These are phyloP conservation scores for Napeogenes inachia DNA, from an alignment of 2,888 invertebrate species.

Conservation along the genomic window DNA sequence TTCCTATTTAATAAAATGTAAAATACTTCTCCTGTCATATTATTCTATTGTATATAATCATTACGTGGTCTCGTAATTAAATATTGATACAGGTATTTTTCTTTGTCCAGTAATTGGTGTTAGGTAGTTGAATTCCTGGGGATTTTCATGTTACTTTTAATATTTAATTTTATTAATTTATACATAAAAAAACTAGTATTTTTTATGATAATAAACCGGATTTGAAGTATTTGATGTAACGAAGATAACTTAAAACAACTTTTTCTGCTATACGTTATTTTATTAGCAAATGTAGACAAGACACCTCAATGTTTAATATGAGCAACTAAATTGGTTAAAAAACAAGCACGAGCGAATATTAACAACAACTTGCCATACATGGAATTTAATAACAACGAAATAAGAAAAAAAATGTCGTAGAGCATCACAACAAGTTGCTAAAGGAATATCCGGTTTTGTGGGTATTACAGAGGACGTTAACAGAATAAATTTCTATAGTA, in stretches of 20 bases:
- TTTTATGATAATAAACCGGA: too few relatives aligned
- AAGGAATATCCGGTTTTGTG: constrained; percentile 59
- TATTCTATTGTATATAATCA: constrained; percentile 18
- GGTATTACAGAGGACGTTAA: constrained; percentile 56
- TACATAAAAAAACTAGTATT: too few relatives aligned
- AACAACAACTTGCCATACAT: neutral
- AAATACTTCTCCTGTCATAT: constrained; percentile 14
- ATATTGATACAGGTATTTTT: neutral
- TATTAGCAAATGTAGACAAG: neutral
- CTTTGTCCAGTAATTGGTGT: too few relatives aligned
- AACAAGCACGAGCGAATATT: neutral
- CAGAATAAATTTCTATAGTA: constrained; percentile 49
- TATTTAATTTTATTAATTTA: too few relatives aligned
- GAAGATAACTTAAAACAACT: too few relatives aligned
- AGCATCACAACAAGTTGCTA: constrained; percentile 37
- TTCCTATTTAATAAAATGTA: neutral
- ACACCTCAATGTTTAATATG: neutral
- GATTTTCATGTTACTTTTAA: too few relatives aligned
- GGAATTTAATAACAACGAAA: constrained; percentile 2
- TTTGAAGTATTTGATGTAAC: too few relatives aligned
- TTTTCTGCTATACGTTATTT: too few relatives aligned
- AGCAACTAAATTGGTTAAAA: neutral
- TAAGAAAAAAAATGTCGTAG: constrained; percentile 3
- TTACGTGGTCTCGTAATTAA: constrained; percentile 22
- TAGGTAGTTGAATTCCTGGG: too few relatives aligned